Base-by-base conservation (phyloP, 2,113 vertebrate species). In the Chionomys nivalis region DNA sequence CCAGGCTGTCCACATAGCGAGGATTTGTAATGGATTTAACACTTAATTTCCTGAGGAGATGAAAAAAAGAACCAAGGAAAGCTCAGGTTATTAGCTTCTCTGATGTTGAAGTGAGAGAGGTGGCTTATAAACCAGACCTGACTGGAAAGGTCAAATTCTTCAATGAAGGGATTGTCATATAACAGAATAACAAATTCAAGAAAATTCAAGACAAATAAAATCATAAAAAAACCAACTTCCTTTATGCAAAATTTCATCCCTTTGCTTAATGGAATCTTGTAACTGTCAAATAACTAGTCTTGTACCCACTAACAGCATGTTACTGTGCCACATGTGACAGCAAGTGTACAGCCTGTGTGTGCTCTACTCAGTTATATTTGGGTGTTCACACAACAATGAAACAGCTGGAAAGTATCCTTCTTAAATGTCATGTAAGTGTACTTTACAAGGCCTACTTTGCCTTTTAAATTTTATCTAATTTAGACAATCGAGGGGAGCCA, bases 1-100 rank as follows among this genome's bases (percentile, higher is more conserved):
- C 99, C 36, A 99, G 94, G 3, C 94, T 98, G 92, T 99, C 99
- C 86, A 99, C 91, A 73, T 99, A 99, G 94, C 98, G 98, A 55
- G 98, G 97, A 87, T 99, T 99, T 0, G 99, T 99, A 96, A 99
- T 99, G 8, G 96, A 2, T 49, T 99, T 99, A 33, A 99, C 99
- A 55, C 99, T 99, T 97, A 99, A 97, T 65, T 99, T 99, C 97
- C 99, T 99, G 83, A 7, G 86, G 11, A 72, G 9, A 89, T 75
- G 93, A 95, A 52, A 77, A 95, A 73, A 92, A 14, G 21, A 12
- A 5, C 39, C 82, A 65, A 26, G 58, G 58, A 68, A 91, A 96
- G 93, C 10, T 42, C 58, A 70, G 31, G 66, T 96, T 92, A 97
- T 5, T 26, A 24, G 44, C 55, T 52, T 96, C 61, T 76, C 0